Evolutionary conservation across 2,888 invertebrate genomes (phyloP), one percentile per base, ranked within the genome.

Genomic region (Torymus auratus): DNA sequence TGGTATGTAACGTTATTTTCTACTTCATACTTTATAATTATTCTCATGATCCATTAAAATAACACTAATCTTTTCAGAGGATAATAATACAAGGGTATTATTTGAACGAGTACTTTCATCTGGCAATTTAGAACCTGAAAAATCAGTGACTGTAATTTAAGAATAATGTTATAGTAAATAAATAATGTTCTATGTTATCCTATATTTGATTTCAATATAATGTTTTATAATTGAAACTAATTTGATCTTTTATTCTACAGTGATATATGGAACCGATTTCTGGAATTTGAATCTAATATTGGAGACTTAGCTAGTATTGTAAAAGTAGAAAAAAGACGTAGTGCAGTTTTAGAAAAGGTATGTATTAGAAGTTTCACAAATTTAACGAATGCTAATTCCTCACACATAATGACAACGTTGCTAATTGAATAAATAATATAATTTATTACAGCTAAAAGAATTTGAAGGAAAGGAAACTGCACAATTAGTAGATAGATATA

Each of bases 211-310:
- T 56, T 28, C 3, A 28, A 28, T 28, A 4, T 28, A 28, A 5
- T 4, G 20, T 60, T 53, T 12, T 60, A 13, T 7, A 15, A 41
- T 41, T 61, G 78, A 28, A 17, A 20, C 20, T 20, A 58, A 77
- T n/a, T 73, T 13, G 14, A 17, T 55, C 56, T 78, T 20, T 12
- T 68, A 61, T 15, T 73, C 86, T 92, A 72, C 90, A 96, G 96
- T 10, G 98, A 99, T 89, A 98, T 99, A 78, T 99, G 99, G 99
- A 99, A 99, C 92, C 93, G 97, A 82, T 99, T 99, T 91, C 92
- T 99, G 85, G 98, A 99, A 90, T 99, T 99, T 90, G 99, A 99
- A 91, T 98, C 98, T 69, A 98, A 98, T 87, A 98, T 99, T 84
- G 99, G 99, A 0, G 99, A 99, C 91, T 91, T 99, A 72, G 96